Percentiles rank a stretch among this genome's conserved stretches.
Evolutionary conservation across 1,140 invertebrate species (phyloP).

Genomic region (Pissodes strobi): DNA sequence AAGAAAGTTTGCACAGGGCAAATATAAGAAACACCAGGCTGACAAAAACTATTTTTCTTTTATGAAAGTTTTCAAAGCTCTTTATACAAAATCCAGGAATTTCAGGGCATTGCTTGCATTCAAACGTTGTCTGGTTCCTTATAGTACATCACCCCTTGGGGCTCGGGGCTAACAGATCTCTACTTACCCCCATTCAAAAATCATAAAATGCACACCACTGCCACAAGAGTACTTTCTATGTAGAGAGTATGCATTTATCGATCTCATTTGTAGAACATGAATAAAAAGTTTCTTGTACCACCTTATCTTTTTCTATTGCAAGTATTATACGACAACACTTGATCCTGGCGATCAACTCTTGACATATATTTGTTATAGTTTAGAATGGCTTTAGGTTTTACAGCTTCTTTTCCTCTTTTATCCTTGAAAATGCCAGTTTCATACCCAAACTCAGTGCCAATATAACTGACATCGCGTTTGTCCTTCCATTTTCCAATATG

Average conservation of each 20-base stretch:
- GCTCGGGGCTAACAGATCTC: conserved; percentile 23
- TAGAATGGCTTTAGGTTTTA: not conserved
- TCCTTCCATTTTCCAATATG: conserved; percentile 47
- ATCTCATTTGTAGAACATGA: no score
- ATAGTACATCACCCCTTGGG: conserved; percentile 1
- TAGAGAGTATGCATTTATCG: conserved; percentile 23
- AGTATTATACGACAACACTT: no score
- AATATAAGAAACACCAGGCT: not conserved
- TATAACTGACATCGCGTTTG: conserved; percentile 32
- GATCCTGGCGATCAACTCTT: no score
- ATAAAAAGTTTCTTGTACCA: no score
- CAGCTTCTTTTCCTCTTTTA: not conserved
- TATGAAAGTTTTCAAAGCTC: conserved; percentile 19
- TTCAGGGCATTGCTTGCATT: no score
- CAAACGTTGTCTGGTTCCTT: no score
- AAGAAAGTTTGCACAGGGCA: not conserved
- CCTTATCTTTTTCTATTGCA: not conserved
- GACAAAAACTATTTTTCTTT: not conserved
- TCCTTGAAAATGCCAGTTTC: no score
- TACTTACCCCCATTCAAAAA: conserved; percentile 7
- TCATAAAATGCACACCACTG: conserved; percentile 13
- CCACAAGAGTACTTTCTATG: no score
- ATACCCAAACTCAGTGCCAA: not conserved
- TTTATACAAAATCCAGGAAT: no score
- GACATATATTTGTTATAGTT: no score